Evolutionary conservation across 2,888 invertebrate genomes (phyloP).

Genomic region (Hylaea fasciaria): DNA sequence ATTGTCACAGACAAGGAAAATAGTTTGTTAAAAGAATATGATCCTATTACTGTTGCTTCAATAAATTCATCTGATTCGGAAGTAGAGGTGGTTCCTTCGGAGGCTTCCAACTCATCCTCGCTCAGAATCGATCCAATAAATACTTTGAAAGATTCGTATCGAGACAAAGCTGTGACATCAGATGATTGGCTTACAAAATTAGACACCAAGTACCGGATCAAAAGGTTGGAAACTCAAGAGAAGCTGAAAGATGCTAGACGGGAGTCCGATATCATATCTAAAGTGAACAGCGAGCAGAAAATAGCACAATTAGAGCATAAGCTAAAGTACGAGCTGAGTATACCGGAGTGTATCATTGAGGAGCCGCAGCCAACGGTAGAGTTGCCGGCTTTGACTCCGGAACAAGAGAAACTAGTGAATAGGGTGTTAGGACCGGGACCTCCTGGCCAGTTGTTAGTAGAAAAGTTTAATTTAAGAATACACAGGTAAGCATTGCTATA

Average conservation of each 20-base stretch:
- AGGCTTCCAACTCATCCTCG: conserved; percentile 73
- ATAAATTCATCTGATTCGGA: conserved; percentile 80
- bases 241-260: conserved; percentile 75
- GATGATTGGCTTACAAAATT: conserved; percentile 83
- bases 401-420: conserved; percentile 86
- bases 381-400: conserved; percentile 87
- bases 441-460: conserved; percentile 87
- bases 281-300: conserved; percentile 77
- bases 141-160: conserved; percentile 84
- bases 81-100: conserved; percentile 72
- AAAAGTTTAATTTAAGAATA: conserved; percentile 81
- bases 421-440: conserved; percentile 85
- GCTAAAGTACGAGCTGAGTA: conserved; percentile 76
- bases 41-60: conserved; percentile 75
- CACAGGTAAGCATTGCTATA: conserved; percentile 59
- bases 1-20: conserved; percentile 60
- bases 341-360: conserved; percentile 79
- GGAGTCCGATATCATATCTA: conserved; percentile 77
- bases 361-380: conserved; percentile 73
- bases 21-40: conserved; percentile 66
- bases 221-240: conserved; percentile 69
- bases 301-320: conserved; percentile 73
- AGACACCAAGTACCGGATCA: conserved; percentile 76
- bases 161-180: conserved; percentile 77
- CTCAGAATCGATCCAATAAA: conserved; percentile 78